Conservation (phyloP, 1,140 invertebrate genomes). For the Arion vulgaris region DNA sequence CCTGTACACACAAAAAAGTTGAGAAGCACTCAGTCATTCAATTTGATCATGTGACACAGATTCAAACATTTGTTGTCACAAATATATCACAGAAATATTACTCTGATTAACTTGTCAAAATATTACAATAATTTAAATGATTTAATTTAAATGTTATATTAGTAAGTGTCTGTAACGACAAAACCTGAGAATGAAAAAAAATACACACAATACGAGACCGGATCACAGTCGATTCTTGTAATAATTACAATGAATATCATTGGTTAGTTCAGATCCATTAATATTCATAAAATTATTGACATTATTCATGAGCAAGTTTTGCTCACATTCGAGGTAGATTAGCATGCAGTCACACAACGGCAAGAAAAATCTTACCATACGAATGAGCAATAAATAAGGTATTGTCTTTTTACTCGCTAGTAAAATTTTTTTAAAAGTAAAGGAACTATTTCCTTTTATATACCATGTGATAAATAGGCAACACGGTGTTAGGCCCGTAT, state of each 20-base stretch:
- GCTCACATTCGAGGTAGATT: neutral
- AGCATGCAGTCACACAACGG: neutral
- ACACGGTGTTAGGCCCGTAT: neutral
- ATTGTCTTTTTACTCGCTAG: neutral
- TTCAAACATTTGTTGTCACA: neutral
- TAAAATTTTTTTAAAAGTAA: neutral
- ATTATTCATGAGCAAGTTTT: neutral
- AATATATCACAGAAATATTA: neutral
- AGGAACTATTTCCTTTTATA: neutral
- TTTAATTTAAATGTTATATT: neutral
- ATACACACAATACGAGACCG: neutral
- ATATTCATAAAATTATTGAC: neutral
- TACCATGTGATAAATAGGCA: too few species aligned
- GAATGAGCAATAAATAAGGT: slow-evolving; percentile 4
- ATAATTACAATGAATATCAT: slow-evolving; percentile 13
- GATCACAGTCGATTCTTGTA: neutral
- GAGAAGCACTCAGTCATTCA: too few species aligned
- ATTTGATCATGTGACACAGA: neutral
- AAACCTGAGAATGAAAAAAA: neutral
- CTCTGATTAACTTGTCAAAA: neutral
- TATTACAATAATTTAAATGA: neutral
- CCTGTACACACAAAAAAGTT: too few species aligned
- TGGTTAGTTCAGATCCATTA: neutral
- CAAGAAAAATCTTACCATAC: neutral
- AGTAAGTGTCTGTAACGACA: neutral